A percentile compares a stretch with the other conserved stretches of the same genome.
These are phyloP conservation scores for Philereme vetulata DNA, from an alignment of 2,888 invertebrate genomes.

Conservation along the genomic window DNA sequence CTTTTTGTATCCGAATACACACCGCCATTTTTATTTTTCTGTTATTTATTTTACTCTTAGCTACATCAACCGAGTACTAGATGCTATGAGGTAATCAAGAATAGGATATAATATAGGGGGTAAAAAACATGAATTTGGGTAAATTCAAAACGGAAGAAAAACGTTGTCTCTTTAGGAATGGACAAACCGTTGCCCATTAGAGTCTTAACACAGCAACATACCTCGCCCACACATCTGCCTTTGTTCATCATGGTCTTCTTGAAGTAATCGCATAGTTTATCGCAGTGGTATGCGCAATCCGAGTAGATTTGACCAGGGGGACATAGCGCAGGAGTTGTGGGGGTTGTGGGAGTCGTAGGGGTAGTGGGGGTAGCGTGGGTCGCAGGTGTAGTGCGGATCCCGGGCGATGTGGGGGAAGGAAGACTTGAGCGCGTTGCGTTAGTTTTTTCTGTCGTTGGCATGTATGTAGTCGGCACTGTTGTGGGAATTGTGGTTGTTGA, in stretches of 20 bases:
- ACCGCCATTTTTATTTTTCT: too few relatives aligned
- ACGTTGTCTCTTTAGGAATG: too few relatives aligned
- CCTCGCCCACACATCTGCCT: constrained; percentile 72
- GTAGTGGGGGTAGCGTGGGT: constrained; percentile 23
- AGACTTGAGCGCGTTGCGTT: too few relatives aligned
- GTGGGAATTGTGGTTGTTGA: not conserved
- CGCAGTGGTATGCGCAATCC: constrained; percentile 89
- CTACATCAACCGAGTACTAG: too few relatives aligned
- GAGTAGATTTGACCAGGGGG: constrained; percentile 83
- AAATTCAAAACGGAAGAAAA: too few relatives aligned
- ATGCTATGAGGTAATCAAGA: too few relatives aligned
- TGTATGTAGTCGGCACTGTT: not conserved
- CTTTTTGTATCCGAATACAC: too few relatives aligned
- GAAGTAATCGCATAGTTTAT: constrained; percentile 88
- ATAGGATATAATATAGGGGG: too few relatives aligned
- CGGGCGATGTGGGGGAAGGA: not conserved
- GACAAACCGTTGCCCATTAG: too few relatives aligned
- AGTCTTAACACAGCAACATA: constrained; percentile 41
- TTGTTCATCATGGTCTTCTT: constrained; percentile 63
- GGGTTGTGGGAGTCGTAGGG: constrained; percentile 18
- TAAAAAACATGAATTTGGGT: too few relatives aligned
- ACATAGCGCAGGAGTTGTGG: constrained; percentile 43
- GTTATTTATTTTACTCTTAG: too few relatives aligned
- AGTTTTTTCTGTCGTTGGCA: too few relatives aligned
- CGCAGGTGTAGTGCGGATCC: constrained; percentile 8